Base-by-base conservation (phyloP, 1,140 invertebrate genomes). In the Theocolax elegans region DNA sequence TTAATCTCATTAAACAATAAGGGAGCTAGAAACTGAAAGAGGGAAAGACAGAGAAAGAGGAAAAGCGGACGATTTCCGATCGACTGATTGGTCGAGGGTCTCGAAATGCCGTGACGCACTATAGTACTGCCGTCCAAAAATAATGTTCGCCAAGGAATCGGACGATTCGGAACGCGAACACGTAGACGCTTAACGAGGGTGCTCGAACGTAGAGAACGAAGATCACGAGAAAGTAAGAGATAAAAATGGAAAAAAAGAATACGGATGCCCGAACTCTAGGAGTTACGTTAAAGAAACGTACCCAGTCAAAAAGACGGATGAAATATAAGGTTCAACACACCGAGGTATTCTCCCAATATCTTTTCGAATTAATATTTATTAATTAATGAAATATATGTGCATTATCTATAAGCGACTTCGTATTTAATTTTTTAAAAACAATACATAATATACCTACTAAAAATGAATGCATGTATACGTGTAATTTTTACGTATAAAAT, bases 131-230 rank as follows among this genome's bases (percentile, higher is more conserved):
- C 64, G 68, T 65, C 54, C 19, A 59, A 64, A 72, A 71, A 76
- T 75, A 73, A 76, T 76, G 65, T 70, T 51, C 46, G 60, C 40
- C 51, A n/a, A 59, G 35, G 70, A 64, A 65, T 72, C 76, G 69
- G 59, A 69, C 70, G 74, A 79, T 79, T 75, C 72, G 75, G 67
- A 76, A 74, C 68, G 35, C 67, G 73, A 67, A 77, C 77, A 78
- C 77, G 78, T 79, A 77, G 74, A 19, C 73, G 78, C 76, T 80
- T 80, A 78, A 79, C 78, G 76, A 79, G 77, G 66, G 71, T 75
- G 71, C 74, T 76, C 76, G 74, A 76, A 75, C 73, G 68, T 63
- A 72, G 51, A 65, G 19, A 71, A 75, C 67, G 63, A 59, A 65
- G 66, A 67, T 67, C 51, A 40, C n/a, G 53, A 58, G 42, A 58